A percentile compares a stretch with the other conserved stretches of the same genome.
Conservation (phyloP, 2,888 invertebrate genomes). For the Yponomeuta cagnagella region DNA sequence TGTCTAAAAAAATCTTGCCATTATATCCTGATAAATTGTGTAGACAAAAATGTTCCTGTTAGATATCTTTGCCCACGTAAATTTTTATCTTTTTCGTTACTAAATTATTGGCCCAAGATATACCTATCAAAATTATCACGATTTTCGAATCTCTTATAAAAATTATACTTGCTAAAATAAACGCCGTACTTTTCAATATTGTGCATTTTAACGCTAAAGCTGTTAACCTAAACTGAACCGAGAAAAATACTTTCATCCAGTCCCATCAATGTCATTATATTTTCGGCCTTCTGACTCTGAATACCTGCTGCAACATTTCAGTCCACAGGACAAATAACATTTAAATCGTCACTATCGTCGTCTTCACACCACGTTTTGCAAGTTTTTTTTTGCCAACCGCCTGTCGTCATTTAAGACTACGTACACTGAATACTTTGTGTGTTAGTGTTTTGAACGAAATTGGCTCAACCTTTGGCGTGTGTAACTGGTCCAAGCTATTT, state of each 20-base stretch:
- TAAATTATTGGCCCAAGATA: too few relatives aligned
- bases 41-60: too few relatives aligned
- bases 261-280: slow-evolving; percentile 12
- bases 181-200: too few relatives aligned
- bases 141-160: too few relatives aligned
- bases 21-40: too few relatives aligned
- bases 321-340: slow-evolving; percentile 9
- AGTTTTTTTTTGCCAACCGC: slow-evolving; percentile 25
- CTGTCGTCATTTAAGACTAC: slow-evolving; percentile 28
- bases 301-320: not conserved
- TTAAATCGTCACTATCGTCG: slow-evolving; percentile 16
- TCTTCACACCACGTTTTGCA: slow-evolving; percentile 29
- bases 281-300: not conserved
- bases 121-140: too few relatives aligned
- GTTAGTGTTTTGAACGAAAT: slow-evolving; percentile 20
- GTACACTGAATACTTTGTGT: not conserved
- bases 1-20: too few relatives aligned
- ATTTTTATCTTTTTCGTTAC: too few relatives aligned
- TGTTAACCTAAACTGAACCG: too few relatives aligned
- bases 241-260: not conserved
- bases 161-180: too few relatives aligned
- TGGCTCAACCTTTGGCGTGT: slow-evolving; percentile 51
- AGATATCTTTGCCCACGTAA: too few relatives aligned
- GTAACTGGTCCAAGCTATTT: slow-evolving; percentile 37
- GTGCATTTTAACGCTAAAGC: too few relatives aligned